Evolutionary conservation across 2,113 vertebrate species (phyloP).

Genomic region (Nothobranchius kuhntae): DNA sequence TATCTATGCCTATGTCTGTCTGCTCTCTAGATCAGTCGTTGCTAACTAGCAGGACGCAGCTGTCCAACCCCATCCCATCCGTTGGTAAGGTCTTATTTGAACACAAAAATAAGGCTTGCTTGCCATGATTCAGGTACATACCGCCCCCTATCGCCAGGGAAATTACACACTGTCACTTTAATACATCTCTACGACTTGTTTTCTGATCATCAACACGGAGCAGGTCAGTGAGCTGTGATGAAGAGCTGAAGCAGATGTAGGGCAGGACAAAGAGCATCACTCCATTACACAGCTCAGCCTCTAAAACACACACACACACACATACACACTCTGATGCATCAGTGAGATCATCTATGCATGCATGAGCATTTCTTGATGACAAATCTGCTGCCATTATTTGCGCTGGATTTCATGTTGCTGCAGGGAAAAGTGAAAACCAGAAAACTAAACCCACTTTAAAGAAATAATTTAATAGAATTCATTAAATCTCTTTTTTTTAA

Average conservation of each 20-base stretch:
- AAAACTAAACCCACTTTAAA: slow-evolving; percentile 13
- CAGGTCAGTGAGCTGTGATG: slow-evolving; percentile 32
- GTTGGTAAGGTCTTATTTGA: too few species aligned
- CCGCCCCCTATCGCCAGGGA: too few species aligned
- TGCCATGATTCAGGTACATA: too few species aligned
- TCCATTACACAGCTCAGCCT: slow-evolving; percentile 40
- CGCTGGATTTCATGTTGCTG: not conserved
- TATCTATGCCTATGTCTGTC: too few species aligned
- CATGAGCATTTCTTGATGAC: slow-evolving; percentile 57
- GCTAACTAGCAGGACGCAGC: too few species aligned
- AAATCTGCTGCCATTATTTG: slow-evolving; percentile 29
- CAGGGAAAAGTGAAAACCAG: not conserved
- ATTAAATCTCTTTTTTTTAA: not conserved
- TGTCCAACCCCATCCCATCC: too few species aligned
- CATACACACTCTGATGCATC: not conserved
- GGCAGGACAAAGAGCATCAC: slow-evolving; percentile 42
- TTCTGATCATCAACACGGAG: slow-evolving; percentile 1
- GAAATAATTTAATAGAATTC: not conserved
- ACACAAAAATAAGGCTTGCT: too few species aligned
- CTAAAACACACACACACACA: slow-evolving; percentile 1
- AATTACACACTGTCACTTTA: not conserved
- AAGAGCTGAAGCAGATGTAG: slow-evolving; percentile 51
- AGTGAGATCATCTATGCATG: slow-evolving; percentile 42
- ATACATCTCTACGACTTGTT: not conserved
- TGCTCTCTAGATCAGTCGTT: too few species aligned